phyloP scores from a whole-genome alignment of 2,888 invertebrate genomes.

The Ochlodes sylvanus region DNA sequence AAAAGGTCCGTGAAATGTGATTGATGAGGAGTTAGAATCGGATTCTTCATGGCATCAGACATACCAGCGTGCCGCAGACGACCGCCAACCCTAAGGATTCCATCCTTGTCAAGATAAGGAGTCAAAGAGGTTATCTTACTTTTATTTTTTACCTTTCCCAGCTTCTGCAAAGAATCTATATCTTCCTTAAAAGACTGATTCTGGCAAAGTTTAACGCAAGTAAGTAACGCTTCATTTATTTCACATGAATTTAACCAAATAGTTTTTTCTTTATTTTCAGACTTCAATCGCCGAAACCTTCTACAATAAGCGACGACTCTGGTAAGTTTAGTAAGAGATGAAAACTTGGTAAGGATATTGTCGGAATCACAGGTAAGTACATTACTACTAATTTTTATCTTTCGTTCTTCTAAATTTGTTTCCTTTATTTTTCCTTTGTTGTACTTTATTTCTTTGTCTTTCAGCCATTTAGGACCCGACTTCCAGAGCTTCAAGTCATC shows the following conservation, averaged over 20 bases:
- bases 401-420: too few relatives aligned
- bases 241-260: slow-evolving; percentile 45
- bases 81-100: background rate
- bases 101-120: slow-evolving; percentile 4
- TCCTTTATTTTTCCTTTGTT: too few relatives aligned
- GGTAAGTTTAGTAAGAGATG: too few relatives aligned
- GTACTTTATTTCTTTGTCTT: too few relatives aligned
- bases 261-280: slow-evolving; percentile 8
- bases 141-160: background rate
- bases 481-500: too few relatives aligned
- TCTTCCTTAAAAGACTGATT: slow-evolving; percentile 28
- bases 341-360: too few relatives aligned
- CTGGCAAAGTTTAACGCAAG: slow-evolving; percentile 2
- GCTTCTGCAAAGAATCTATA: background rate
- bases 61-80: background rate
- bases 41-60: background rate
- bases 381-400: too few relatives aligned
- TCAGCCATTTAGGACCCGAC: too few relatives aligned
- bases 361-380: too few relatives aligned
- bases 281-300: background rate
- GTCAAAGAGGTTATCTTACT: slow-evolving; percentile 1
- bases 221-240: slow-evolving; percentile 22
- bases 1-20: slow-evolving; percentile 43
- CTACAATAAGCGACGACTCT: too few relatives aligned
- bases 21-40: slow-evolving; percentile 42